These are phyloP conservation scores for Bryconaethiops microstoma DNA, from an alignment of 2,797 vertebrate genomes.

Conservation along the genomic window DNA sequence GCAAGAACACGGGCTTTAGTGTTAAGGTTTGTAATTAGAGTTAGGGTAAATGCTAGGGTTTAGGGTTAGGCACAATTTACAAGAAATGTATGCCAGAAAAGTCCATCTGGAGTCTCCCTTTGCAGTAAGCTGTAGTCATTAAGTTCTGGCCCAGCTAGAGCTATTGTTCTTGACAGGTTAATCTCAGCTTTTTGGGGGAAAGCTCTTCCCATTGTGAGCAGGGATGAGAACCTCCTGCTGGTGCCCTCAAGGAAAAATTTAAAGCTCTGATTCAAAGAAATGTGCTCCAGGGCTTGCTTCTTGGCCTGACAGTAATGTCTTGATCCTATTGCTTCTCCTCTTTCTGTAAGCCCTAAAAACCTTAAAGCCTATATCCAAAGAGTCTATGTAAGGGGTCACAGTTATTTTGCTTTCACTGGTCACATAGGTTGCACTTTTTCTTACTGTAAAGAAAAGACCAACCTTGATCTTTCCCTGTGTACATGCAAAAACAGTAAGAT, in stretches of 20 bases:
- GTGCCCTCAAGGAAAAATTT: neutral
- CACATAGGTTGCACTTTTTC: neutral
- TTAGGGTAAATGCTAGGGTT: constrained; percentile 13
- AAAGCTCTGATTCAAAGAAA: neutral
- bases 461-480: too few species aligned
- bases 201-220: constrained; percentile 28
- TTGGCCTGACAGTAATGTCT: neutral
- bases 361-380: neutral
- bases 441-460: neutral
- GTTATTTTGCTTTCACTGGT: neutral
- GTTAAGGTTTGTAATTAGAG: constrained; percentile 22
- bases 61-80: constrained; percentile 10
- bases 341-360: constrained; percentile 17
- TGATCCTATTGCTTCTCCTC: constrained; percentile 6
- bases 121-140: constrained; percentile 34
- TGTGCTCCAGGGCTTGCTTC: neutral
- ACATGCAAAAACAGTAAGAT: neutral
- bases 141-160: constrained; percentile 22
- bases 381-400: neutral
- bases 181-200: constrained; percentile 21
- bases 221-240: constrained; percentile 13
- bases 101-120: neutral
- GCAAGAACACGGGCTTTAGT: neutral
- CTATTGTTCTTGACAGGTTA: constrained; percentile 30
- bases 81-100: constrained; percentile 10